Conservation (phyloP, 2,797 vertebrate species). For the Falco biarmicus region DNA sequence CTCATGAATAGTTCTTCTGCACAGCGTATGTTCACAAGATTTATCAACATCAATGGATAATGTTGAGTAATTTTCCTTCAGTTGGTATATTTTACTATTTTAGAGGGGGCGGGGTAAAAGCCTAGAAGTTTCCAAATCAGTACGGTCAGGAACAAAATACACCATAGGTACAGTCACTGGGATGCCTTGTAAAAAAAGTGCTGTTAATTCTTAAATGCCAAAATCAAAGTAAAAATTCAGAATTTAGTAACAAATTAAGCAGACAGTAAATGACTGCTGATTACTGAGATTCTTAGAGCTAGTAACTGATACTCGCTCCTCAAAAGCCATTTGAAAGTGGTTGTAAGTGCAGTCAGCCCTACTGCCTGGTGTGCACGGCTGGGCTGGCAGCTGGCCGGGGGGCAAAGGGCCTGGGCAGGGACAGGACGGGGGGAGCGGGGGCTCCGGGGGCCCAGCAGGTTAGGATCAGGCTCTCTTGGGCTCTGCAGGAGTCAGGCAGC, state of each 20-base stretch:
- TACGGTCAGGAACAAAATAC: neutral
- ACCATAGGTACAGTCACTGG: neutral
- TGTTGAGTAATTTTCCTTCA: neutral
- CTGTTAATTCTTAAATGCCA: neutral
- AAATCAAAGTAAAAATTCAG: neutral
- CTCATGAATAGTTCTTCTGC: neutral
- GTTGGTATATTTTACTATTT: neutral
- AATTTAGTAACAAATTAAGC: neutral
- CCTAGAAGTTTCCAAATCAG: neutral
- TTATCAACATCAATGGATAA: neutral
- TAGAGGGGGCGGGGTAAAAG: no score
- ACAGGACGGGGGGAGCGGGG: neutral
- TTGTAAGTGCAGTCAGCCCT: neutral
- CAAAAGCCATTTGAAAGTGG: neutral
- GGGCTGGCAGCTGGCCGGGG: no score
- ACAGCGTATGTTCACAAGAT: fast-evolving
- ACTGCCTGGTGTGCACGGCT: neutral
- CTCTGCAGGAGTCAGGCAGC: neutral
- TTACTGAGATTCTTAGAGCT: neutral
- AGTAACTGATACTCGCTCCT: neutral
- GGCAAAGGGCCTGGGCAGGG: neutral
- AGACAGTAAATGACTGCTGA: neutral
- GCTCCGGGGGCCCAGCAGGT: no score
- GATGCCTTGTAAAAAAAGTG: neutral
- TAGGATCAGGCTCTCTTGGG: no score